Evolutionary conservation across 2,797 vertebrate species (phyloP).

Genomic region (Nothura maculosa): DNA sequence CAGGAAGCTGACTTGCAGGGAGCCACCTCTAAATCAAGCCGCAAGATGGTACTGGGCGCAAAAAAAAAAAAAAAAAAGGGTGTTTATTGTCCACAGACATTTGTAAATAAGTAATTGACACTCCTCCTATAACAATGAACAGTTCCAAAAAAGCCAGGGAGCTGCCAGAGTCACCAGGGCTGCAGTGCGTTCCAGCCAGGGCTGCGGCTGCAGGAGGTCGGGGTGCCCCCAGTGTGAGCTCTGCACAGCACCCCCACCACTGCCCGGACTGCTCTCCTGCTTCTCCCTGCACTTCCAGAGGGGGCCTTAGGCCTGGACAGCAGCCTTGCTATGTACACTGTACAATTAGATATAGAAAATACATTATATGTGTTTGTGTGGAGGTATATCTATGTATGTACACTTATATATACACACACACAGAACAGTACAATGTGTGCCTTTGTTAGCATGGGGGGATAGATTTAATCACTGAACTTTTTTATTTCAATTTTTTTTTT

Average conservation of each 20-base stretch:
- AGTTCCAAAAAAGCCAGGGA: conserved; percentile 37
- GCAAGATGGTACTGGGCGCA: not conserved
- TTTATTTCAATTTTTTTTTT: not conserved
- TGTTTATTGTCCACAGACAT: conserved; percentile 58
- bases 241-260: not conserved
- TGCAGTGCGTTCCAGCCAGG: not conserved
- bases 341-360: too few species aligned
- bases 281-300: not conserved
- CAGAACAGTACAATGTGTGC: not conserved
- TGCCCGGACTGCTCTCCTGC: not conserved
- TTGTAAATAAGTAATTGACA: conserved; percentile 65
- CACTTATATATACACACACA: too few species aligned
- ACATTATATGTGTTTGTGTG: too few species aligned
- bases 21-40: conserved; percentile 37
- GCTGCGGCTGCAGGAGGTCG: not conserved
- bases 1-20: conserved; percentile 29
- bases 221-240: conserved; percentile 28
- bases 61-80: not conserved
- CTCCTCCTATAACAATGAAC: conserved; percentile 43
- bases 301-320: not conserved
- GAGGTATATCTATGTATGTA: too few species aligned
- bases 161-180: conserved; percentile 63
- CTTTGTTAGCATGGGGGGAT: not conserved
- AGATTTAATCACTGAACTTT: not conserved
- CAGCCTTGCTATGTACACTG: too few species aligned